Conservation (phyloP, 2,888 invertebrate genomes). For the Ethmia dodecea region DNA sequence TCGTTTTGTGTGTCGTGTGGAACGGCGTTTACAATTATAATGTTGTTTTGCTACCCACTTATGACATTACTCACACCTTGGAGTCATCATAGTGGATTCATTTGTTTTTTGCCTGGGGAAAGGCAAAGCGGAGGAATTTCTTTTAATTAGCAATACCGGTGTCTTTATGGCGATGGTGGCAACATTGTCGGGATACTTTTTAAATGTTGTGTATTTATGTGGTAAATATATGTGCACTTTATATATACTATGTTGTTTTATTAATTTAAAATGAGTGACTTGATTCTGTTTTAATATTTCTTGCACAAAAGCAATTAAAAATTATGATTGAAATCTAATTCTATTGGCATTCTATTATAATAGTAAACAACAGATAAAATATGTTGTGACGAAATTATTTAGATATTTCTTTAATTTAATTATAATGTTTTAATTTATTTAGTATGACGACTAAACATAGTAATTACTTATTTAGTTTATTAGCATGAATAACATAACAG, state of each 20-base stretch:
- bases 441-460: not conserved
- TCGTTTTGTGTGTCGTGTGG: constrained; percentile 39
- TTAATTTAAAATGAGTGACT: not conserved
- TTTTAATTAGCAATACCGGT: constrained; percentile 58
- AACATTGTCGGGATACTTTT: constrained; percentile 37
- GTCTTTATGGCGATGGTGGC: constrained; percentile 30
- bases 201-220: constrained; percentile 21
- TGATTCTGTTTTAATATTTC: not conserved
- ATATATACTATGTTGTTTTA: constrained; percentile 15
- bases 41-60: constrained; percentile 51
- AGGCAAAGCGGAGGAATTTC: constrained; percentile 53
- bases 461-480: too few species aligned
- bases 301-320: too few species aligned
- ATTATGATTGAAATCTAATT: too few species aligned
- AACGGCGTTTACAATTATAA: constrained; percentile 53
- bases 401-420: too few species aligned
- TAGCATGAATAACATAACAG: constrained; percentile 20
- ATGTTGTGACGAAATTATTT: too few species aligned
- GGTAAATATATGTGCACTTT: constrained; percentile 19
- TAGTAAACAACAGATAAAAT: too few species aligned
- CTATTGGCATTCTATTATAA: too few species aligned
- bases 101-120: constrained; percentile 48
- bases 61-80: constrained; percentile 65
- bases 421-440: not conserved
- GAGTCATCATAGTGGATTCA: constrained; percentile 43